Percentiles rank a stretch among this genome's conserved stretches.
Conservation (phyloP, 2,797 vertebrate genomes). For the Micromesistius poutassou region DNA sequence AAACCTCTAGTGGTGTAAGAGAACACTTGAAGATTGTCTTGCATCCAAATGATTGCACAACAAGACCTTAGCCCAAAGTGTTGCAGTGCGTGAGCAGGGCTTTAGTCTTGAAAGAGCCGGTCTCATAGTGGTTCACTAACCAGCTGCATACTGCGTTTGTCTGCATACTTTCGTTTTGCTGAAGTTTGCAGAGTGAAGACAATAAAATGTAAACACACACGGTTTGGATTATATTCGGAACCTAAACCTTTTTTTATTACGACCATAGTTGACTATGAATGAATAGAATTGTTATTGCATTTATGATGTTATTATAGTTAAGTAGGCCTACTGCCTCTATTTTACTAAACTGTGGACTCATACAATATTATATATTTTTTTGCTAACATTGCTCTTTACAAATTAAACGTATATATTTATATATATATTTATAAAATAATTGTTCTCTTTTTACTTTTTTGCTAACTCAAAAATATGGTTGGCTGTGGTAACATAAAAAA, state of each 20-base stretch:
- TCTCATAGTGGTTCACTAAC: constrained; percentile 33
- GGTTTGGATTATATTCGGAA: constrained; percentile 46
- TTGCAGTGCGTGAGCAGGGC: constrained; percentile 47
- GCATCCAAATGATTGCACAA: constrained; percentile 53
- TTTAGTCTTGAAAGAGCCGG: constrained; percentile 44
- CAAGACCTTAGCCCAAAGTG: constrained; percentile 4
- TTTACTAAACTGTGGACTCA: background rate
- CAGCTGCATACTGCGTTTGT: constrained; percentile 9
- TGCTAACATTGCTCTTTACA: background rate
- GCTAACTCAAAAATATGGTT: background rate
- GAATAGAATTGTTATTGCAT: background rate
- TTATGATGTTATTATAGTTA: background rate
- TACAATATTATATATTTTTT: background rate
- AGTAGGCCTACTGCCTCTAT: background rate
- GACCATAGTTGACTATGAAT: constrained; percentile 4
- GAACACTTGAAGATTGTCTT: constrained; percentile 42
- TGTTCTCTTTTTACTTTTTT: too few species aligned
- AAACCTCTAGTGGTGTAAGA: constrained; percentile 44
- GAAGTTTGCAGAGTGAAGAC: constrained; percentile 47
- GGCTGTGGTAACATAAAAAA: background rate
- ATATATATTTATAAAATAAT: background rate
- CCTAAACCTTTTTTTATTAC: background rate
- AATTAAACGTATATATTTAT: background rate
- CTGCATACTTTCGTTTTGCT: constrained; percentile 44
- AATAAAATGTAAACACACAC: constrained; percentile 54